Base-by-base conservation (phyloP, 2,797 vertebrate species). In the Eleutherodactylus coqui region DNA sequence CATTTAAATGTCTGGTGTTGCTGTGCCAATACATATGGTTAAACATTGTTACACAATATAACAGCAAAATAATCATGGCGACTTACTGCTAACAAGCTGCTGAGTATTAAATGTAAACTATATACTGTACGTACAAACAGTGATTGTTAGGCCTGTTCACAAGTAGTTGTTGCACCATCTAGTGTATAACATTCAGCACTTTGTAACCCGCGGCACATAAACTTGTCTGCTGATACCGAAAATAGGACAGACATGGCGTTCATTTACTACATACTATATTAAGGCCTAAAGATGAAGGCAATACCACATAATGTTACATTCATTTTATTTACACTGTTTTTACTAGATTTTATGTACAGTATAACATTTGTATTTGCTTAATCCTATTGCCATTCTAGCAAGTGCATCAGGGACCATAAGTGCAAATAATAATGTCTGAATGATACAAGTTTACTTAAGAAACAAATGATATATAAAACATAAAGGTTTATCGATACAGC, bases 271-370 rank as follows among this genome's bases (percentile, higher is more conserved):
- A 34, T 32, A 53, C 19, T 5, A 51, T 32, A 53, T 32, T 5
- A 51, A 67, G 49, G 32, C 32, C 32, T 32, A 16, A 36, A 24
- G 19, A 14, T 27, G 10, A 38, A 11, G 10, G 49, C 45, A 81
- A 64, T 51, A 62, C 29, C 79, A 70, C 1, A 19, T n/a, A 49
- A 67, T 49, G 27, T 34, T 67, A 70, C 24, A 27, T 34, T 19
- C 5, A 82, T 69, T 38, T 53, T 82, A 70, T 82, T 70, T 82
- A 70, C 64, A 81, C 4, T 34, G 14, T 75, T 29, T 53, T 53
- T 2, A 41, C 13, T 29, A 67, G 67, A 80, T 43, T 47, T 27
- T 67, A 67, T 67, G 41, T 79, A 64, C 55, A 80, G 29, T 80
- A 79, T 49, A 67, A 17, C 17, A 32, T 47, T 64, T 80, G 47